phyloP scores from a whole-genome alignment of 2,888 invertebrate genomes.

The Sphaeridia pumilis region DNA sequence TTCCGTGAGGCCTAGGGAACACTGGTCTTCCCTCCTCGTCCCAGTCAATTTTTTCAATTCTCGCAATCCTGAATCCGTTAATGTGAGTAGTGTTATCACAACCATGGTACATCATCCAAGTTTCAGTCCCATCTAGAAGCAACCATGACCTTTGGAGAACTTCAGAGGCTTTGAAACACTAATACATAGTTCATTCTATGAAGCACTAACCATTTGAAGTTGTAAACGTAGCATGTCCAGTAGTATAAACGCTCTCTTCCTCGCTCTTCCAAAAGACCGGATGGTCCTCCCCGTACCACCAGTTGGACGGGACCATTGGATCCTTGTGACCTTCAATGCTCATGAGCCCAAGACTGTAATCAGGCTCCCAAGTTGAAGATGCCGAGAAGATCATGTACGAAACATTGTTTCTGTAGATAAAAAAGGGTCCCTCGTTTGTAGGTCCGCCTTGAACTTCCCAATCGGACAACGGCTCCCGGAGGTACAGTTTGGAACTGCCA shows the following conservation, averaged over 20 bases:
- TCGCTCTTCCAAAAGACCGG: slow-evolving; percentile 17
- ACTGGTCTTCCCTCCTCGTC: slow-evolving; percentile 16
- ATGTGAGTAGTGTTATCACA: slow-evolving; percentile 9
- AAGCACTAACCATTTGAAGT: slow-evolving; percentile 7
- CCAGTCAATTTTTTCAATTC: slow-evolving; percentile 23
- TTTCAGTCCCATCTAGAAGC: slow-evolving; percentile 20
- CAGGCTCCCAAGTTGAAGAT: slow-evolving; percentile 11
- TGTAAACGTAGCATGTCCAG: slow-evolving; percentile 19
- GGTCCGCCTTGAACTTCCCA: slow-evolving; percentile 15
- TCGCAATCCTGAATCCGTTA: slow-evolving; percentile 16
- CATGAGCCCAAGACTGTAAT: slow-evolving; percentile 18
- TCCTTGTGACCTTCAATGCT: slow-evolving; percentile 11
- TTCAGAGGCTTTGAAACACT: background rate
- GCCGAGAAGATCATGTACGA: slow-evolving; percentile 18
- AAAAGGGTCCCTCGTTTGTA: slow-evolving; percentile 17
- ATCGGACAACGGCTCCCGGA: slow-evolving; percentile 9
- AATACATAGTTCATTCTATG: background rate
- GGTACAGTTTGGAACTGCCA: slow-evolving; percentile 6
- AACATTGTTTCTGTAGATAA: slow-evolving; percentile 14
- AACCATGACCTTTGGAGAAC: background rate
- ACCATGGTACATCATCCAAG: slow-evolving; percentile 26
- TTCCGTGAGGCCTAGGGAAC: slow-evolving; percentile 23
- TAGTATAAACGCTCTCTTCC: slow-evolving; percentile 16
- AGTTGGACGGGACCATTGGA: slow-evolving; percentile 12
- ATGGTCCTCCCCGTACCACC: slow-evolving; percentile 16